phyloP scores from a whole-genome alignment of 2,797 vertebrate genomes.

The Bradypodion ventrale region DNA sequence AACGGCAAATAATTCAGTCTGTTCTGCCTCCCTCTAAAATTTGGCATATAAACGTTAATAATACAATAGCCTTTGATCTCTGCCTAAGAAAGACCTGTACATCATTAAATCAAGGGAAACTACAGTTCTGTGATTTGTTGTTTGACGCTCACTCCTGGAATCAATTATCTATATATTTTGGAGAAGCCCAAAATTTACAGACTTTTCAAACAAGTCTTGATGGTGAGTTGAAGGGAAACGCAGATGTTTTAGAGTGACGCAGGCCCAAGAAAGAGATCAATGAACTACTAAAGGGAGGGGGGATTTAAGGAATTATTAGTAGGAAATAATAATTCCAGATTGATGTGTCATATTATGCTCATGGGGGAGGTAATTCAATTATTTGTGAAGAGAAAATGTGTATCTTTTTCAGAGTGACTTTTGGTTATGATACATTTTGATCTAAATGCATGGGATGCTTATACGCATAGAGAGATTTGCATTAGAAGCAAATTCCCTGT shows the following conservation, averaged over 20 bases:
- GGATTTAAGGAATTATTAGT: conserved; percentile 56
- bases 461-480: not conserved
- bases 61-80: conserved; percentile 68
- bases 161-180: conserved; percentile 71
- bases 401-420: conserved; percentile 37
- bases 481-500: not conserved
- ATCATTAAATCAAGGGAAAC: conserved; percentile 63
- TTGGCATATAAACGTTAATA: conserved; percentile 64
- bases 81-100: conserved; percentile 63
- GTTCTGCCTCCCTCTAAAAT: conserved; percentile 47
- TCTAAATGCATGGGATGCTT: conserved; percentile 10
- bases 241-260: conserved; percentile 67
- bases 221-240: conserved; percentile 62
- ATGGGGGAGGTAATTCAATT: conserved; percentile 57
- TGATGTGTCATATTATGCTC: conserved; percentile 58
- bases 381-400: conserved; percentile 51
- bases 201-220: conserved; percentile 65
- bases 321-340: conserved; percentile 66
- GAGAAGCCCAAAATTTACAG: conserved; percentile 67
- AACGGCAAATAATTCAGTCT: conserved; percentile 31
- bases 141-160: conserved; percentile 65
- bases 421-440: conserved; percentile 42
- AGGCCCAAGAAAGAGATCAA: conserved; percentile 69
- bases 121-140: conserved; percentile 65
- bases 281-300: conserved; percentile 51